Conservation (phyloP, 2,113 vertebrate genomes). For the Brachyhypopomus gauderio region DNA sequence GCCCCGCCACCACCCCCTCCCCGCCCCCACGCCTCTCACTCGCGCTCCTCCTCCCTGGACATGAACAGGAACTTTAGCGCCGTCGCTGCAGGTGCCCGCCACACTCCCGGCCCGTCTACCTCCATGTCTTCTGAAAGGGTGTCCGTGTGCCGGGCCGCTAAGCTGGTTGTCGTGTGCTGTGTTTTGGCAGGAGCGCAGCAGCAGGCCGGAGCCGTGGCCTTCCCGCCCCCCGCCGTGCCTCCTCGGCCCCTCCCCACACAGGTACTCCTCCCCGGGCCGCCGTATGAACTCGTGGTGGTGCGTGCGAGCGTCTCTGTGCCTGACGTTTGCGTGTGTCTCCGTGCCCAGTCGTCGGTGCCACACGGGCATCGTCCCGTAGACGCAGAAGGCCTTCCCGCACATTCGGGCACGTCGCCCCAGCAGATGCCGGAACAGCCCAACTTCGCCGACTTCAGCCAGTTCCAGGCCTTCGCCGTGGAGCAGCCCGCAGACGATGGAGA, state of each 20-base stretch:
- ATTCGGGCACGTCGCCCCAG: conserved; percentile 89
- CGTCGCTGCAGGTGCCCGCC: conserved; percentile 76
- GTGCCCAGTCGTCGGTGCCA: conserved; percentile 79
- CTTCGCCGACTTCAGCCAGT: conserved; percentile 98
- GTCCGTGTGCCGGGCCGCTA: background rate
- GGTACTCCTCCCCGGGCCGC: conserved; percentile 67
- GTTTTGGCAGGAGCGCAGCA: conserved; percentile 75
- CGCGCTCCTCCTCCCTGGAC: conserved; percentile 96
- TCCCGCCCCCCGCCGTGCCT: conserved; percentile 95
- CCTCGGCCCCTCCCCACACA: conserved; percentile 92
- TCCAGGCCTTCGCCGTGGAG: conserved; percentile 90
- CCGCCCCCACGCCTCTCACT: conserved; percentile 91
- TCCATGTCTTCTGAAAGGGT: background rate
- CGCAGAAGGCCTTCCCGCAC: conserved; percentile 80
- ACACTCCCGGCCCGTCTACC: background rate
- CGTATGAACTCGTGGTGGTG: too few species aligned
- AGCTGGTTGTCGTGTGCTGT: background rate
- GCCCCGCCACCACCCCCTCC: conserved; percentile 95
- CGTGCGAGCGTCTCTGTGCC: too few species aligned
- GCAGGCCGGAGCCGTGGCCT: conserved; percentile 83
- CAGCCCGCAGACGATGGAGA: conserved; percentile 87
- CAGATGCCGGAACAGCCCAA: conserved; percentile 99
- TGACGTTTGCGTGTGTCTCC: background rate
- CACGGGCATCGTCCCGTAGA: conserved; percentile 84
- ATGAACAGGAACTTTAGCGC: conserved; percentile 92